These are phyloP conservation scores for Pherbina coryleti DNA, from an alignment of 2,888 invertebrate genomes.

Conservation along the genomic window DNA sequence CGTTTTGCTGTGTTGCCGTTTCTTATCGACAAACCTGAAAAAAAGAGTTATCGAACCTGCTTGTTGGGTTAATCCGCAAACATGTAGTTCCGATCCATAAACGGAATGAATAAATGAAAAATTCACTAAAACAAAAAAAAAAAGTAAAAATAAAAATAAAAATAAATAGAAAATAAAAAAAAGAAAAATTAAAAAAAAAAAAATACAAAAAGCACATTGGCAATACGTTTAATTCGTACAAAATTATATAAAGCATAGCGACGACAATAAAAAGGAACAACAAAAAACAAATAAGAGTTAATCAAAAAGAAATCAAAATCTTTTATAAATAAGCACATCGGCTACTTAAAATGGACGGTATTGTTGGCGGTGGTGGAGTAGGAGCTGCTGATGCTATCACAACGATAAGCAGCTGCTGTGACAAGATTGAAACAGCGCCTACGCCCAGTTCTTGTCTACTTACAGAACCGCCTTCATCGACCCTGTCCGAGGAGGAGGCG, in stretches of 20 bases:
- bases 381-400: constrained; percentile 16
- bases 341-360: constrained; percentile 14
- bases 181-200: neutral
- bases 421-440: constrained; percentile 24
- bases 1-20: no score
- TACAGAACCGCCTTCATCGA: constrained; percentile 6
- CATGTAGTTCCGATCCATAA: neutral
- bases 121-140: neutral
- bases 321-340: constrained; percentile 17
- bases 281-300: neutral
- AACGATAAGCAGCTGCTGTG: constrained; percentile 15
- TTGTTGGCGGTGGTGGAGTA: constrained; percentile 21
- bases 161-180: neutral
- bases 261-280: constrained; percentile 14
- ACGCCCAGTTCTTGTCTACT: constrained; percentile 29
- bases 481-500: neutral
- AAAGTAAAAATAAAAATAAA: neutral
- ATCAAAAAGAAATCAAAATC: constrained; percentile 5
- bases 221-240: neutral
- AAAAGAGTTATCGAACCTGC: neutral
- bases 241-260: constrained; percentile 11
- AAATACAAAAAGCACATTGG: neutral
- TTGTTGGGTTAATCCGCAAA: neutral
- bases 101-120: neutral
- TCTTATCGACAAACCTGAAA: neutral